Base-by-base conservation (phyloP, 1,140 invertebrate species). In the Orchesella cincta region DNA sequence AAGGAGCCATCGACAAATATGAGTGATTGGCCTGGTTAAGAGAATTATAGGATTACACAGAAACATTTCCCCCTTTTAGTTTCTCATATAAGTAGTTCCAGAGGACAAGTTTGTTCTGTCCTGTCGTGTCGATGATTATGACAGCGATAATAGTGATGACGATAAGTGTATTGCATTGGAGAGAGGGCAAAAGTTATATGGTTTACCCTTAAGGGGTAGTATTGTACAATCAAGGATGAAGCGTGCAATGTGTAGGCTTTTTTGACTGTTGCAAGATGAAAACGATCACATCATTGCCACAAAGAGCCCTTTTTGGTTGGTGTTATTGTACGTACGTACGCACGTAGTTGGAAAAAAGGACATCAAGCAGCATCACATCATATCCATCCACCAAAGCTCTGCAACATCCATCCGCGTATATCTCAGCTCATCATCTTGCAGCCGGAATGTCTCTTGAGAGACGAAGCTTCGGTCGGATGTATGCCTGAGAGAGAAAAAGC, bases 391-490 rank as follows among this genome's bases (percentile, higher is more conserved):
- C n/a, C n/a, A n/a, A n/a, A n/a, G n/a, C n/a, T n/a, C n/a, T n/a
- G n/a, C n/a, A n/a, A n/a, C n/a, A n/a, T n/a, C n/a, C n/a, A n/a
- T n/a, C n/a, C n/a, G n/a, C n/a, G n/a, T 57, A 26, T 67, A 67
- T 67, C 62, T 67, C 62, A 67, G 62, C 62, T 67, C 62, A 67
- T 67, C 62, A 67, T 67, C 62, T 67, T 67, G 62, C 62, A 67
- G 62, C 62, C 62, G 26, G 14, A 67, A 29, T 67, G 62, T 67
- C 62, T 67, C 62, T 67, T 67, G 62, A 67, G 62, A 67, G 39
- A 46, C 8, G 8, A 67, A 31, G 33, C 33, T 29, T 67, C 29
- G 26, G 31, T 67, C 26, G n/a, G n/a, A n/a, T n/a, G n/a, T n/a
- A n/a, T n/a, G n/a, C n/a, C n/a, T n/a, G n/a, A n/a, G n/a, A n/a